Evolutionary conservation across 2,888 invertebrate species (phyloP).

Genomic region (Andrena bucephala): DNA sequence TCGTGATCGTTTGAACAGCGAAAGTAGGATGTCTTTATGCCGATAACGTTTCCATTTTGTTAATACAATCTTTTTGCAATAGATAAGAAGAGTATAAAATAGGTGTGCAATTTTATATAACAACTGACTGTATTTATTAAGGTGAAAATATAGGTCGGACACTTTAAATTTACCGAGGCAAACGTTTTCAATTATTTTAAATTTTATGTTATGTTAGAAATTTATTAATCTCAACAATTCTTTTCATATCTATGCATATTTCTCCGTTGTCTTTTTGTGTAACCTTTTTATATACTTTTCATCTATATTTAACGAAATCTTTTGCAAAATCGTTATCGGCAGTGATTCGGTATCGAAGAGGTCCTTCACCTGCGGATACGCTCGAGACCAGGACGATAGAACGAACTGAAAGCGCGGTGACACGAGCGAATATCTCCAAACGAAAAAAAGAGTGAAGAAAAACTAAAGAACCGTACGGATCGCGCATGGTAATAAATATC

Average conservation of each 20-base stretch:
- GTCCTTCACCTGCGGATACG: constrained; percentile 64
- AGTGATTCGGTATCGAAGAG: constrained; percentile 28
- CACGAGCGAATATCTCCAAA: constrained; percentile 59
- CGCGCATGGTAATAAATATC: constrained; percentile 52
- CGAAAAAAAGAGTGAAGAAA: constrained; percentile 73
- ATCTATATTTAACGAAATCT: background rate
- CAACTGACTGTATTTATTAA: background rate
- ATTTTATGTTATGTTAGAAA: too few relatives aligned
- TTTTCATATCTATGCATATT: too few relatives aligned
- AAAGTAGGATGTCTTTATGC: background rate
- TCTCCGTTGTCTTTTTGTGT: background rate
- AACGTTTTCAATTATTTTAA: too few relatives aligned
- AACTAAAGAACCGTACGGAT: constrained; percentile 38
- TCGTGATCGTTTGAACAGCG: background rate
- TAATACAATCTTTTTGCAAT: background rate
- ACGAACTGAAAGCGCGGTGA: constrained; percentile 55
- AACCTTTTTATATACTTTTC: background rate
- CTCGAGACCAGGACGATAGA: constrained; percentile 66
- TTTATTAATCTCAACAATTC: too few relatives aligned
- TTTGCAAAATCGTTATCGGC: constrained; percentile 45
- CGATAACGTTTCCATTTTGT: constrained; percentile 33
- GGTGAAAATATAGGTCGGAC: too few relatives aligned
- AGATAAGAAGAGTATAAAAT: background rate
- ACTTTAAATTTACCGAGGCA: too few relatives aligned
- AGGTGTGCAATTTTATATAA: background rate